A percentile compares a stretch with the other conserved stretches of the same genome.
These are phyloP conservation scores for Vollenhovia emeryi DNA, from an alignment of 1,140 invertebrate genomes.

Conservation along the genomic window DNA sequence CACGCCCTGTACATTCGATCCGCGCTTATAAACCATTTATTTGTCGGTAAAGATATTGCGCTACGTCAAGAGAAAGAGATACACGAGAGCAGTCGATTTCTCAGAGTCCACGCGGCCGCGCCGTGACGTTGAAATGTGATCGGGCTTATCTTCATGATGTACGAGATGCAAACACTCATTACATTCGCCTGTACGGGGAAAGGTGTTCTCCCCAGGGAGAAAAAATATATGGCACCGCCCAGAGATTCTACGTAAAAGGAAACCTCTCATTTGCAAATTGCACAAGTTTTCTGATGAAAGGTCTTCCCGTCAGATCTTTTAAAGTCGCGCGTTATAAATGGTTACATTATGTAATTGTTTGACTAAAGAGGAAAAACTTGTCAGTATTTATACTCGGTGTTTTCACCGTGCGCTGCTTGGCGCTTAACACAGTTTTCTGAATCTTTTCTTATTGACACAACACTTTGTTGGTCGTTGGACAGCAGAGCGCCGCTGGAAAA, in stretches of 20 bases:
- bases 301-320: background rate
- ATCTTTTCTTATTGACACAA: background rate
- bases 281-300: background rate
- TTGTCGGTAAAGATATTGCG: slow-evolving; percentile 57
- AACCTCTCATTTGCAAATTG: slow-evolving; percentile 36
- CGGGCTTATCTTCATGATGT: slow-evolving; percentile 63
- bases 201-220: background rate
- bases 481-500: background rate
- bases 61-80: slow-evolving; percentile 51
- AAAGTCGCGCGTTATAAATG: background rate
- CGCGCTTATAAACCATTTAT: slow-evolving; percentile 54
- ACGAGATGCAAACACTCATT: slow-evolving; percentile 68
- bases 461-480: background rate
- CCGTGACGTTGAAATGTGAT: slow-evolving; percentile 70
- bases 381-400: background rate
- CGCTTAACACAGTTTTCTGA: background rate
- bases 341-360: slow-evolving; percentile 4
- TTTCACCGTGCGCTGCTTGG: background rate
- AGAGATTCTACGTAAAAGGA: background rate
- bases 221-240: slow-evolving; percentile 13
- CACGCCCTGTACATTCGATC: slow-evolving; percentile 34
- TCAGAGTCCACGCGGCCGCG: slow-evolving; percentile 34
- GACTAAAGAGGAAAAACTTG: background rate
- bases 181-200: slow-evolving; percentile 24
- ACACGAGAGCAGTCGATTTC: slow-evolving; percentile 58